Conservation (phyloP, 2,113 vertebrate genomes). For the Neopipo cinnamomea region DNA sequence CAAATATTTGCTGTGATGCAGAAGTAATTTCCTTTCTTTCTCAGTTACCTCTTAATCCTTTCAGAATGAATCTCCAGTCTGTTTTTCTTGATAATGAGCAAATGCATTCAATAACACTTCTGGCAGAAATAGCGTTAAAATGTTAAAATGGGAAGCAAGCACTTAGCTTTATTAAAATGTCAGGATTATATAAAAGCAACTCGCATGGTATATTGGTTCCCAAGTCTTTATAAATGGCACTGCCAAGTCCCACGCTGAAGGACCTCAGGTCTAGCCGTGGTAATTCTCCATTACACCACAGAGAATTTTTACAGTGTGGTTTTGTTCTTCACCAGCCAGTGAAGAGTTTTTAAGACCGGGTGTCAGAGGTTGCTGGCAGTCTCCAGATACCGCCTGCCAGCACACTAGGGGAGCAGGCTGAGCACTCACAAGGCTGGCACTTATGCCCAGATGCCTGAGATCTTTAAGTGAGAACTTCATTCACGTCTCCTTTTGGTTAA, state of each 20-base stretch:
- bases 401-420: fast-evolving
- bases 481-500: background rate
- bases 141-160: background rate
- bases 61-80: constrained; percentile 19
- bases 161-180: background rate
- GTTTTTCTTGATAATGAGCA: constrained; percentile 42
- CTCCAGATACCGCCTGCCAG: background rate
- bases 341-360: background rate
- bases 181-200: background rate
- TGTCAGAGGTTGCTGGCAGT: background rate
- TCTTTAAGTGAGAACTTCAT: background rate
- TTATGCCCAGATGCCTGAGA: background rate
- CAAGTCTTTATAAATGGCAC: background rate
- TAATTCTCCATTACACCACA: background rate
- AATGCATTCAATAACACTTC: background rate
- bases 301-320: background rate
- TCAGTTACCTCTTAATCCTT: constrained; percentile 14
- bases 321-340: background rate
- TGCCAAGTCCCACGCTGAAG: background rate
- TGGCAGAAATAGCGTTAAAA: background rate
- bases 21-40: constrained; percentile 55
- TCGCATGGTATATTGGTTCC: background rate
- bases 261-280: background rate
- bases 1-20: constrained; percentile 17
- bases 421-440: fast-evolving